Evolutionary conservation across 1,140 invertebrate genomes (phyloP), one percentile per base, ranked within the genome.

Genomic region (Zaprionus camerounensis): DNA sequence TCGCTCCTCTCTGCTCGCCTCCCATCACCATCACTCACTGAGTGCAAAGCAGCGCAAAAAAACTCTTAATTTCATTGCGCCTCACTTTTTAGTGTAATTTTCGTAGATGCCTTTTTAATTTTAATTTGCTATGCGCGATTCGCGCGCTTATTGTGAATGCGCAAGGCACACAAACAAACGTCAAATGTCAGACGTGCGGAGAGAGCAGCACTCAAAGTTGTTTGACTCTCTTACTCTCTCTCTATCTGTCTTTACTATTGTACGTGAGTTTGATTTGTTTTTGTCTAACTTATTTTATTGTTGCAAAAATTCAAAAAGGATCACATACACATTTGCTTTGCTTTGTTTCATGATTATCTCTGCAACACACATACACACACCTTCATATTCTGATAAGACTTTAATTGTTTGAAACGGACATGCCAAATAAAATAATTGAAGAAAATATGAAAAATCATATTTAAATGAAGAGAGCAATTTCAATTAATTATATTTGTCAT

Each of bases 111-210:
- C 62, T 78, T 82, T 78, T 87, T 83, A 78, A 87, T 88, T 86
- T 86, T 80, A 86, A 87, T 86, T 87, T 88, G 73, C 80, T 77
- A 77, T 86, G 83, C 84, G 83, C 83, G 87, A 87, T 86, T 85
- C 82, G 82, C 82, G 82, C 83, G 83, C 83, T 72, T 72, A 77
- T 77, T 77, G 74, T 77, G 74, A 77, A 77, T 77, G 74, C 74
- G 74, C 68, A 71, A 59, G 64, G 62, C 85, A 68, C 72, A 88
- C 77, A 84, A 88, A 88, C 73, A 81, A 84, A 88, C 83, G 84
- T 84, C 84, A 88, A 87, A 88, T 88, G 78, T 82, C 84, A 84
- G 84, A 87, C 77, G 65, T 69, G 46, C 46, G 74, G 69, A 62
- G 76, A 71, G 76, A 65, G 64, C 68, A 62, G 76, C 70, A 65